These are phyloP conservation scores for Lapara coniferarum DNA, from an alignment of 2,888 invertebrate species.

Conservation along the genomic window DNA sequence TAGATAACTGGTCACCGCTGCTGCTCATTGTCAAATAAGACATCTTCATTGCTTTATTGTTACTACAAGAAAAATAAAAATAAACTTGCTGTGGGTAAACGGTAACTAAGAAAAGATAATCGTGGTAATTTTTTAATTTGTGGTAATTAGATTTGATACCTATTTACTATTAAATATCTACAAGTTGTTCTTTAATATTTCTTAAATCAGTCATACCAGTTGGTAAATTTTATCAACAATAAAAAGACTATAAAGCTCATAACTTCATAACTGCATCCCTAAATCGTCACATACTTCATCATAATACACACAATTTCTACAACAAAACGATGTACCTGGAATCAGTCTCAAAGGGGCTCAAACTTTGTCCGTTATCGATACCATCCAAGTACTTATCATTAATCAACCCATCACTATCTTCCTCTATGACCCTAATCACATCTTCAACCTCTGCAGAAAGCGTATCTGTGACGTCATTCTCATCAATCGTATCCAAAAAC, in stretches of 20 bases:
- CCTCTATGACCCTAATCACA: constrained; percentile 44
- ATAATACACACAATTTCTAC: neutral
- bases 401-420: constrained; percentile 54
- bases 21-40: constrained; percentile 36
- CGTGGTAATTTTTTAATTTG: too few species aligned
- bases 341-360: constrained; percentile 41
- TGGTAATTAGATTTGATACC: too few species aligned
- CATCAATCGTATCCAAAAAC: constrained; percentile 63
- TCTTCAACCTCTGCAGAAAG: constrained; percentile 44
- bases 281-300: too few species aligned
- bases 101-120: too few species aligned
- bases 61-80: constrained; percentile 34
- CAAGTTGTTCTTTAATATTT: neutral
- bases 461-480: constrained; percentile 51
- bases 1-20: constrained; percentile 40
- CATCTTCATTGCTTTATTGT: constrained; percentile 35
- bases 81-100: neutral
- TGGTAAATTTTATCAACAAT: too few species aligned
- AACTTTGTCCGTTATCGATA: constrained; percentile 29
- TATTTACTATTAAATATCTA: neutral
- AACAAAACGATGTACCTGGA: constrained; percentile 46
- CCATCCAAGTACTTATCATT: constrained; percentile 47
- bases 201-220: too few species aligned
- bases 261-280: too few species aligned
- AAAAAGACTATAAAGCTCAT: too few species aligned